Evolutionary conservation across 2,888 invertebrate genomes (phyloP), one percentile per base, ranked within the genome.

Genomic region (Lepidochrysops patricia): DNA sequence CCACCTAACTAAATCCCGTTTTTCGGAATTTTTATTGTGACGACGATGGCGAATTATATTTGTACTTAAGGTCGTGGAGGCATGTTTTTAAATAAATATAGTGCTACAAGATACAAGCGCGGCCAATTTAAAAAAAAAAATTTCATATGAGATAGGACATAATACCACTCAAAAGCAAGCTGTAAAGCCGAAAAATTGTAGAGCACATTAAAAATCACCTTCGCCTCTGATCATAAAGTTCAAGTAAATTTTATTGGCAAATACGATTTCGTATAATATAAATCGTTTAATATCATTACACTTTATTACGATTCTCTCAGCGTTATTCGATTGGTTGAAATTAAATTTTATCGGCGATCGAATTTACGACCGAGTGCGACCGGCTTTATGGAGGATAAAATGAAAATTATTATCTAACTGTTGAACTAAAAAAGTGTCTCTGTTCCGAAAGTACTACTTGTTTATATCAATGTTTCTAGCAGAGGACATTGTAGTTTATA

Each of bases 271-370:
- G 19, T 4, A 43, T 43, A 9, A 43, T 43, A 43, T 43, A 43
- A 43, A 19, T 43, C 43, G 43, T 43, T 43, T 43, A 43, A 43
- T 43, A 23, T 43, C 43, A 43, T 43, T 43, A 43, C 4, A 43
- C 23, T 43, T 43, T 43, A 43, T 43, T 23, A 43, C 43, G 43
- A 43, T 43, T 43, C 43, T 43, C 43, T 43, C 43, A 23, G 43
- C 43, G 19, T 43, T 43, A 43, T 43, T 43, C 43, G 43, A 43
- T 43, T 43, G 43, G 43, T 19, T 4, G 6, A 43, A 43, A 43
- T 43, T 43, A 43, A 43, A 43, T 43, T 43, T 43, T 43, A 43
- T 23, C 23, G 43, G 1, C 19, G 43, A 43, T 43, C 3, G 23
- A 43, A 43, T 43, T 43, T 43, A 43, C 43, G 43, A 43, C 9